These are phyloP conservation scores for Aethina tumida DNA, from an alignment of 1,140 invertebrate genomes.

Conservation along the genomic window DNA sequence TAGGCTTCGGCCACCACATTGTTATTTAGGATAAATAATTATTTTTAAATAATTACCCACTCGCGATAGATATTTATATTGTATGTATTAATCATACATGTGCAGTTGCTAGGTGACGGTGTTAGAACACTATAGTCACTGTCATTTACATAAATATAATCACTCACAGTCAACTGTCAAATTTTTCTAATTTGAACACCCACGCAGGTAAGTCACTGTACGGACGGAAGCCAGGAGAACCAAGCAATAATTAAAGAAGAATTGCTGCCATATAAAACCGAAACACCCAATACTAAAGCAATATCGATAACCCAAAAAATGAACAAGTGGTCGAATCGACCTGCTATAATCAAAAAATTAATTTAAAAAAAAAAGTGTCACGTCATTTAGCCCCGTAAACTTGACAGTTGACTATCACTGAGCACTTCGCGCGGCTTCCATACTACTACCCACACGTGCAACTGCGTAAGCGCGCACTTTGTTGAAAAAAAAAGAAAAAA, in stretches of 20 bases:
- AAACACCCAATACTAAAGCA: too few species aligned
- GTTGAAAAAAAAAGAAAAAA: too few species aligned
- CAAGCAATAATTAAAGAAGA: too few species aligned
- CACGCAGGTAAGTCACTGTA: too few species aligned
- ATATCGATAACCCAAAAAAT: too few species aligned
- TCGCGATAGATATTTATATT: conserved; percentile 29
- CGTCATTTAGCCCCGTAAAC: conserved; percentile 1
- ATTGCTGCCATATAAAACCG: too few species aligned
- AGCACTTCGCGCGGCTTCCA: conserved; percentile 27
- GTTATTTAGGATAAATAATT: conserved; percentile 30
- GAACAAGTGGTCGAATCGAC: too few species aligned
- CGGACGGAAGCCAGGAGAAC: too few species aligned
- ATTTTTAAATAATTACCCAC: conserved; percentile 31
- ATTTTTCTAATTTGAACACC: too few species aligned
- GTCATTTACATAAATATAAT: conserved; percentile 17
- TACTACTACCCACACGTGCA: conserved; percentile 20
- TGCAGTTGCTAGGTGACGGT: conserved; percentile 28
- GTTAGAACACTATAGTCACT: conserved; percentile 17
- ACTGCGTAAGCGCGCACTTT: conserved; percentile 24
- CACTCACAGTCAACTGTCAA: conserved; percentile 16
- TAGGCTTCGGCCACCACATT: conserved; percentile 22
- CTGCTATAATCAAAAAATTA: too few species aligned
- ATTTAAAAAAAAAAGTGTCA: too few species aligned
- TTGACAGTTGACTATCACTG: conserved; percentile 15
- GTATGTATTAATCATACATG: conserved; percentile 27